These are phyloP conservation scores for Asteroscopus sphinx DNA, from an alignment of 2,888 invertebrate species.

Conservation along the genomic window DNA sequence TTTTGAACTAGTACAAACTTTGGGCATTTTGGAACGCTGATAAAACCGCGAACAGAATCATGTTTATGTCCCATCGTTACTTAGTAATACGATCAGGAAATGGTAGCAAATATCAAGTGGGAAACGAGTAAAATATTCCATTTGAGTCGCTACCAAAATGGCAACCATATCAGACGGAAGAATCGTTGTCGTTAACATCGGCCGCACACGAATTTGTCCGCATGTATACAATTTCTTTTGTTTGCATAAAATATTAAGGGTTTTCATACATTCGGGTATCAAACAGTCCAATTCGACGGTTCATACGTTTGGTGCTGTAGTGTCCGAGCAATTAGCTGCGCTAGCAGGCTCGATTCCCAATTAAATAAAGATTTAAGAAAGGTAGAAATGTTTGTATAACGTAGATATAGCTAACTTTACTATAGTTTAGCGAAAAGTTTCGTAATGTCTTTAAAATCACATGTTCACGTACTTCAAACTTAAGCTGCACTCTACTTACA, in stretches of 20 bases:
- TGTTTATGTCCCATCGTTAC: background rate
- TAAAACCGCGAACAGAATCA: background rate
- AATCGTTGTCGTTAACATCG: constrained; percentile 35
- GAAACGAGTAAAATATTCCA: constrained; percentile 38
- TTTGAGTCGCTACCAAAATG: constrained; percentile 35
- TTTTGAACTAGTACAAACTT: too few species aligned
- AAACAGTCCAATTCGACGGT: too few species aligned
- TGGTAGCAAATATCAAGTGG: constrained; percentile 21
- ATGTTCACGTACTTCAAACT: constrained; percentile 1
- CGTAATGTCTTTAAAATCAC: constrained; percentile 13
- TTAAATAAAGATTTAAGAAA: too few species aligned
- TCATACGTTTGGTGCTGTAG: too few species aligned
- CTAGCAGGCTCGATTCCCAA: too few species aligned
- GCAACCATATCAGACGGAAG: constrained; percentile 25
- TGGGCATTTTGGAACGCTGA: background rate
- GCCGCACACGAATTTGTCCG: background rate
- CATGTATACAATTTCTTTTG: too few species aligned
- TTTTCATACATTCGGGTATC: too few species aligned
- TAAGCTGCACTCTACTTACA: constrained; percentile 10
- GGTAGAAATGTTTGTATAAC: too few species aligned
- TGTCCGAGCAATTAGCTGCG: too few species aligned
- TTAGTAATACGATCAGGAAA: constrained; percentile 12
- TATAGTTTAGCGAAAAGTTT: too few species aligned
- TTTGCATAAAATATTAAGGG: too few species aligned
- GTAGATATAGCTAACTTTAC: too few species aligned